These are phyloP conservation scores for Xestia rhomboidea DNA, from an alignment of 2,888 invertebrate species.

Conservation along the genomic window DNA sequence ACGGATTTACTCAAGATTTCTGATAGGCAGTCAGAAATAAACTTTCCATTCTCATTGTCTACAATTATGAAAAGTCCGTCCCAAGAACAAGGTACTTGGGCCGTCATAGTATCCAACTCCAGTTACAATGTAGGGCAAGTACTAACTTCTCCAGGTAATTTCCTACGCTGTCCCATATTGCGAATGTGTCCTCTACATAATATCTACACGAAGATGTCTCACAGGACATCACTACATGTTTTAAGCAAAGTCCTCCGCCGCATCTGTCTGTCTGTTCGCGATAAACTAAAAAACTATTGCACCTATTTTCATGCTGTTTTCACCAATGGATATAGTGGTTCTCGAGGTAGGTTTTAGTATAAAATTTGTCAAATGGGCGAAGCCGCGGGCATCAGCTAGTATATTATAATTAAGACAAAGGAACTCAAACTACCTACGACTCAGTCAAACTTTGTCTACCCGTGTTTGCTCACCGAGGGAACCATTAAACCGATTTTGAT, in stretches of 20 bases:
- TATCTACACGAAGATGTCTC: slow-evolving; percentile 41
- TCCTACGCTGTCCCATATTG: neutral
- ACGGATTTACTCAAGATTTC: neutral
- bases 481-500: slow-evolving; percentile 62
- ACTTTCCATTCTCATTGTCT: neutral
- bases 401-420: slow-evolving; percentile 47
- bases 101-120: neutral
- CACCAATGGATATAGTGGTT: no score
- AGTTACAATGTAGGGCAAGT: neutral
- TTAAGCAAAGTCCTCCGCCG: no score
- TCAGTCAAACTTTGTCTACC: slow-evolving; percentile 28
- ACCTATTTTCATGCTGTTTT: no score
- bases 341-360: no score
- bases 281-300: no score
- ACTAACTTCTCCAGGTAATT: neutral
- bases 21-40: neutral
- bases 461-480: slow-evolving; percentile 50
- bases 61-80: neutral
- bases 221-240: no score
- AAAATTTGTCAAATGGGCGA: no score
- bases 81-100: neutral
- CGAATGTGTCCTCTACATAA: slow-evolving; percentile 12
- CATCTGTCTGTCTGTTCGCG: no score
- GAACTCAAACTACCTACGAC: slow-evolving; percentile 42
- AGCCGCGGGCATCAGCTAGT: no score